These are phyloP conservation scores for Lycocerus yunnanus DNA, from an alignment of 2,888 invertebrate species.

Conservation along the genomic window DNA sequence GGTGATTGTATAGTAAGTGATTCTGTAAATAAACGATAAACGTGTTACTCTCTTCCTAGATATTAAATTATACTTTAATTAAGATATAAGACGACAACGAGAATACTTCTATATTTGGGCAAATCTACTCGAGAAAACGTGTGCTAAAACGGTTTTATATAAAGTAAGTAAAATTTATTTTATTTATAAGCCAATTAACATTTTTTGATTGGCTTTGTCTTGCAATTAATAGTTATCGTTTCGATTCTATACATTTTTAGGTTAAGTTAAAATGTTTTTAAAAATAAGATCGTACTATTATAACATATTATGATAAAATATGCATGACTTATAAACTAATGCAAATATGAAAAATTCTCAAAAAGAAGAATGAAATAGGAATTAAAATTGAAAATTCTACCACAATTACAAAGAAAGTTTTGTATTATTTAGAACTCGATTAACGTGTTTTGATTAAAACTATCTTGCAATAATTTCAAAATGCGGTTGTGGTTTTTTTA, in stretches of 20 bases:
- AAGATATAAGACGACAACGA: constrained; percentile 29
- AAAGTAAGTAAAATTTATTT: not conserved
- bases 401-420: too few relatives aligned
- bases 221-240: not conserved
- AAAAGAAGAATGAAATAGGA: too few relatives aligned
- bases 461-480: too few relatives aligned
- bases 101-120: constrained; percentile 43
- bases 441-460: too few relatives aligned
- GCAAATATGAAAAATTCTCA: too few relatives aligned
- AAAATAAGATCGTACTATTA: too few relatives aligned
- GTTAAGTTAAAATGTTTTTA: not conserved
- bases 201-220: not conserved
- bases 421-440: too few relatives aligned
- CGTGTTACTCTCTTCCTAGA: constrained; percentile 29
- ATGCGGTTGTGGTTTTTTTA: too few relatives aligned
- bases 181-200: not conserved
- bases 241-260: not conserved
- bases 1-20: constrained; percentile 14
- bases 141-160: constrained; percentile 47
- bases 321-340: too few relatives aligned
- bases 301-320: too few relatives aligned
- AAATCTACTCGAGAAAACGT: constrained; percentile 42
- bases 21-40: constrained; percentile 26
- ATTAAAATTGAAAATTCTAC: too few relatives aligned
- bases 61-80: constrained; percentile 36